Base-by-base conservation (phyloP, 2,888 invertebrate species). In the Drosophila phalerata region DNA sequence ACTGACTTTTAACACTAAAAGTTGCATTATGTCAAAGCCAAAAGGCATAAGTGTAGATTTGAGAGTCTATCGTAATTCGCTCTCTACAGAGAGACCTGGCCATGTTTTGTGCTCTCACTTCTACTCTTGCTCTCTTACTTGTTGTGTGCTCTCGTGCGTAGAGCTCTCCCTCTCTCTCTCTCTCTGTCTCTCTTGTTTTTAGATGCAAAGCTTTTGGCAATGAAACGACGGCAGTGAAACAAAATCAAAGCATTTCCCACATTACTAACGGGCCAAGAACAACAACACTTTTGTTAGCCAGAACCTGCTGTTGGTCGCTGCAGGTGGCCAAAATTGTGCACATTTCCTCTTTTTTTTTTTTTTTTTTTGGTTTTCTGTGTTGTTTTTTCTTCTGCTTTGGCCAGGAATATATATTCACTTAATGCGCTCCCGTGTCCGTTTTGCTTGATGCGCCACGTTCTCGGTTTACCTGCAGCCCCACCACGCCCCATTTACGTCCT, bases 361-460 rank as follows among this genome's bases (percentile, higher is more conserved):
- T 30, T 63, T 17, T 56, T 68, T 37, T 22, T 32, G 22, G n/a
- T n/a, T 56, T 68, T 37, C 22, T 32, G 22, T 61, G 0, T 28
- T 28, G 1, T n/a, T 37, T 28, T 42, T 38, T 43, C 34, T 63
- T 17, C 17, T 47, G 47, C 34, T 56, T 51, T 57, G 47, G 52
- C 64, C 67, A 63, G 55, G 61, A 69, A 77, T 79, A 82, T 85
- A 82, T 85, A 85, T 85, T 87, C 84, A 87, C 85, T 84, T 84
- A 84, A 82, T 87, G 84, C 67, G 76, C 75, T 77, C 73, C 78
- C 78, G 78, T 82, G 78, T 85, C 87, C 82, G 85, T 85, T 85
- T 85, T 82, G 82, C 84, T 85, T 87, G 85, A 84, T 87, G 87
- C 82, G 71, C 85, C 85, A 86, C 87, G 83, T 79, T 79, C 62